A percentile compares a stretch with the other conserved stretches of the same genome.
Conservation (phyloP, 1,140 invertebrate genomes). For the Palaemon carinicauda region DNA sequence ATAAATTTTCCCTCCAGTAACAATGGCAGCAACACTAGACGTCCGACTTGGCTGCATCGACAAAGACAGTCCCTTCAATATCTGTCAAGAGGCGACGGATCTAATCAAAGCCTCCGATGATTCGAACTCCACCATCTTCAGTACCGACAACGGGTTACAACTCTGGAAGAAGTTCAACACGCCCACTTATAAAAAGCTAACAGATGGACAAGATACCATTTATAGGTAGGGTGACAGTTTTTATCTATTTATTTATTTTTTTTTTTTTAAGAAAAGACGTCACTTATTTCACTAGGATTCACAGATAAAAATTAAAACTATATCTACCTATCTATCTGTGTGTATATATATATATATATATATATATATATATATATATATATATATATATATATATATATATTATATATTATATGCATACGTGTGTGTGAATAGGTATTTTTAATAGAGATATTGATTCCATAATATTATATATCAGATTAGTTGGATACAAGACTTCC, state of each 20-base stretch:
- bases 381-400: neutral
- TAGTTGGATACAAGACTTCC: no score
- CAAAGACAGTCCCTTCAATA: conserved; percentile 20
- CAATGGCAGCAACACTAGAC: conserved; percentile 61
- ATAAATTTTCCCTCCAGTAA: conserved; percentile 26
- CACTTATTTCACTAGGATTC: no score
- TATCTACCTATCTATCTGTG: no score
- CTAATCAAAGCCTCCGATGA: conserved; percentile 77
- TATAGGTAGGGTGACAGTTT: conserved; percentile 65
- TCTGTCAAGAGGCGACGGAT: conserved; percentile 72
- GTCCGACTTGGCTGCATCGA: conserved; percentile 61
- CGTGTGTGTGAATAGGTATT: no score
- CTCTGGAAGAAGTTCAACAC: conserved; percentile 79
- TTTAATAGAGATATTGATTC: no score
- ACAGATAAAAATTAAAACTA: no score
- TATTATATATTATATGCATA: neutral
- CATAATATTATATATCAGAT: no score
- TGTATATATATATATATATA: neutral
- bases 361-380: neutral
- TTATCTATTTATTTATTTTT: no score
- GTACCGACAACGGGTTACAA: conserved; percentile 78
- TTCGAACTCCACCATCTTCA: conserved; percentile 76
- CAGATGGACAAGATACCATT: conserved; percentile 75
- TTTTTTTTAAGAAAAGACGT: no score
- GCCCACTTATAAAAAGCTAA: conserved; percentile 76